These are phyloP conservation scores for Carposina sasakii DNA, from an alignment of 1,140 invertebrate species.

Conservation along the genomic window DNA sequence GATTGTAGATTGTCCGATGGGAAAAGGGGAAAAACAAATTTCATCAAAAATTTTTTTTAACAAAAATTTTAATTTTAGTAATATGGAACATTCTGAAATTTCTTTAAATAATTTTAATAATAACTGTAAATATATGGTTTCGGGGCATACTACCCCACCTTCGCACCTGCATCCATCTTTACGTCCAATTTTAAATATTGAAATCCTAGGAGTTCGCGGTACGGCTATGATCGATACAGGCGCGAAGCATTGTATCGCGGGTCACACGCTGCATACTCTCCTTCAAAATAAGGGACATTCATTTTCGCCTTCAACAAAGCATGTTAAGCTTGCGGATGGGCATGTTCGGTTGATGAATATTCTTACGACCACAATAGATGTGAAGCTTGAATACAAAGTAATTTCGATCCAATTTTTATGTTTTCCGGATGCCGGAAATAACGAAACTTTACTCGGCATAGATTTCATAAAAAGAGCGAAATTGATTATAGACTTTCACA, in stretches of 20 bases:
- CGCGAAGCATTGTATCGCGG: conserved; percentile 18
- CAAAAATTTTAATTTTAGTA: no score
- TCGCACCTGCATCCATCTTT: no score
- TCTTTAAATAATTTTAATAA: no score
- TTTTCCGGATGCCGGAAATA: conserved; percentile 19
- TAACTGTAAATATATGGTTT: no score
- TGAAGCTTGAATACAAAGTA: background rate
- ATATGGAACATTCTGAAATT: no score
- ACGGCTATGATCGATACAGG: conserved; percentile 21
- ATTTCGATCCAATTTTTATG: conserved; percentile 12
- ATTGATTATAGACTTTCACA: conserved; percentile 16
- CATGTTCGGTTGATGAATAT: conserved; percentile 6
- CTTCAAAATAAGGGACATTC: conserved; percentile 9
- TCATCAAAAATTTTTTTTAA: no score
- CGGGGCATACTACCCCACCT: no score
- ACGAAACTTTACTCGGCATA: conserved; percentile 20
- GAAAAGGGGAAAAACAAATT: no score
- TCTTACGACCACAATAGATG: background rate
- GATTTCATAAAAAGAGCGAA: conserved; percentile 14
- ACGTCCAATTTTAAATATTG: conserved; percentile 17
- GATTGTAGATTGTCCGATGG: no score
- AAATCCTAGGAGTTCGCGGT: conserved; percentile 10
- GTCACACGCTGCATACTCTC: conserved; percentile 16
- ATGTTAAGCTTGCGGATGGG: conserved; percentile 11
- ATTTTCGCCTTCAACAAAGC: background rate